phyloP scores from a whole-genome alignment of 2,888 invertebrate species.

The Lepidocyrtinus sp. region DNA sequence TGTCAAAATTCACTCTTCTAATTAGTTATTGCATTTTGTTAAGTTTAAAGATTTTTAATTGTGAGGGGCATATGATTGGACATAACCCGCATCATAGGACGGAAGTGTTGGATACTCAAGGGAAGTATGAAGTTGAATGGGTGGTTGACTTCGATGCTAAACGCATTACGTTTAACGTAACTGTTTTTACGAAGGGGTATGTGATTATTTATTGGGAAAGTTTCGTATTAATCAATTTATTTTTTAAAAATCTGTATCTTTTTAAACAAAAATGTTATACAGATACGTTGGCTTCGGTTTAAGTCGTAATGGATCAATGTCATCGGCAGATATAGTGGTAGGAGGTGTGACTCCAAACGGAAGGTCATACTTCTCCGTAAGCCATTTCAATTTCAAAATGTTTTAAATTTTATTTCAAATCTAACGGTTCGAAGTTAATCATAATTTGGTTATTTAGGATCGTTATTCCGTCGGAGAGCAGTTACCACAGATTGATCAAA shows the following conservation, averaged over 20 bases:
- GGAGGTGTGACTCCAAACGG: conserved; percentile 38
- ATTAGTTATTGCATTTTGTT: neutral
- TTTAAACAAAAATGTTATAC: too few species aligned
- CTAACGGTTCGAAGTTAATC: too few species aligned
- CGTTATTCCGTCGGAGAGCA: conserved; percentile 21
- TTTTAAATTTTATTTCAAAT: too few species aligned
- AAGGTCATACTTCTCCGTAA: conserved; percentile 29
- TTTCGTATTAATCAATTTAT: neutral
- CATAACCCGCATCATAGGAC: conserved; percentile 32
- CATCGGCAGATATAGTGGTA: conserved; percentile 33
- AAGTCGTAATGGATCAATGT: conserved; percentile 21
- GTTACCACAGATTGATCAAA: conserved; percentile 19
- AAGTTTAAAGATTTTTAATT: neutral
- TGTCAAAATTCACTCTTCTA: neutral
- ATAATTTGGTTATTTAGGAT: too few species aligned
- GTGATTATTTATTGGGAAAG: too few species aligned
- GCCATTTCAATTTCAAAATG: too few species aligned
- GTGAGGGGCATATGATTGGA: conserved; percentile 32
- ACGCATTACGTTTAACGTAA: conserved; percentile 37
- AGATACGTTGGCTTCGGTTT: conserved; percentile 41
- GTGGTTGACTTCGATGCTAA: conserved; percentile 15
- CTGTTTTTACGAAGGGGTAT: conserved; percentile 34
- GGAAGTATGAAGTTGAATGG: conserved; percentile 43
- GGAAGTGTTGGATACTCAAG: conserved; percentile 30
- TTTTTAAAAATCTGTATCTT: too few species aligned